Base-by-base conservation (phyloP, 2,113 vertebrate species). In the Rynchops niger region DNA sequence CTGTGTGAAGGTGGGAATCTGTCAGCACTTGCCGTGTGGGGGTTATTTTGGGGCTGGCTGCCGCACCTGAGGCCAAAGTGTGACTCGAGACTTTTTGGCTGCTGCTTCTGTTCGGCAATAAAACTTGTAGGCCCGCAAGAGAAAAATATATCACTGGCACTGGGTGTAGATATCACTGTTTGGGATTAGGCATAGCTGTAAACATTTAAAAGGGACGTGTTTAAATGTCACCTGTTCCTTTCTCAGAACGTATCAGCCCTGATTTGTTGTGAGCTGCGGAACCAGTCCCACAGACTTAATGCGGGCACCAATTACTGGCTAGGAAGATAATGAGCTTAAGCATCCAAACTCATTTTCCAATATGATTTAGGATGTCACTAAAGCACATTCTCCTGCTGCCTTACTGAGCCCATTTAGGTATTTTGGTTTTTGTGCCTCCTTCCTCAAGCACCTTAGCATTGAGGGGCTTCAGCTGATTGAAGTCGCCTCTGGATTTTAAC, bases 321-420 rank as follows among this genome's bases (percentile, higher is more conserved):
- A 20, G 3, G 19, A 67, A 91, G 94, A 85, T 95, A 92, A 96
- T 93, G 45, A 58, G 83, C 88, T 89, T 95, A 91, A 87, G 81
- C 53, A 91, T 29, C 94, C 81, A 80, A 89, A 85, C 52, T 87
- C n/a, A 63, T 97, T 95, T 95, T 85, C 86, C n/a, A 7, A 32
- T 62, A 69, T 95, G 95, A 82, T 95, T 93, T 95, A 96, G 78
- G 84, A 47, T 77, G 66, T 65, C 74, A 27, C 84, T 82, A 11
- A 90, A 38, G 62, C 49, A 79, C 77, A 15, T 86, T 77, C 63
- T 86, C 72, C 49, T 72, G 34, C 90, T 72, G 73, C 40, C 26
- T 79, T 84, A 52, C 61, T 29, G 73, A 79, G 45, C 9, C 69
- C 1, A 7, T 72, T 88, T 1, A 66, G 63, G 52, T 95, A 58